Base-by-base conservation (phyloP, 35 echinoderm and acorn worm genomes). In the Hemicentrotus pulcherrimus region DNA sequence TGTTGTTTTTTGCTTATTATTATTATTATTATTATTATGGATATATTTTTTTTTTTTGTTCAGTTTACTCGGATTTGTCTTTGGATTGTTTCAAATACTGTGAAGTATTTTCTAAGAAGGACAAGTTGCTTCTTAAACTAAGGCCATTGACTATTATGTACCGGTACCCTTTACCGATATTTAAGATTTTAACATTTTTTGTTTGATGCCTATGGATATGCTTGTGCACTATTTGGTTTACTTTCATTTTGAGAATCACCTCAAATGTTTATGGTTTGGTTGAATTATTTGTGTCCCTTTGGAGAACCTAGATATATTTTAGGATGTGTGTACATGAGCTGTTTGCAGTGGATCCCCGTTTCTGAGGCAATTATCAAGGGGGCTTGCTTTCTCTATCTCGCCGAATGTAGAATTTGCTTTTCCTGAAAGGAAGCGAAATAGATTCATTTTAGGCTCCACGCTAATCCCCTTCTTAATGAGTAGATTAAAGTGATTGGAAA, bases 391-490 rank as follows among this genome's bases (percentile, higher is more conserved):
- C 65, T n/a, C 65, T 78, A 78, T 78, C 65, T 78, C 65, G 65
- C 65, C 24, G 65, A 78, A 78, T 78, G 65, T 78, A 78, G 65
- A 78, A 78, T 78, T 78, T 78, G 65, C 65, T 78, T 78, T 78
- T 78, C 65, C 65, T 78, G 65, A 22, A 18, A 78, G 65, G 65
- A 78, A 78, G 65, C 65, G 19, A 78, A 78, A 78, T 78, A 28
- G 65, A 78, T 28, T 78, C 65, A 78, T 78, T 78, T 78, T 78
- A 28, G 65, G 65, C 65, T 78, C 65, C 65, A 78, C 65, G 65
- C 65, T 78, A 78, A 78, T 78, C 65, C 65, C 65, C 65, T 4
- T 78, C 65, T 78, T 78, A 78, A 78, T 78, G 65, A 78, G 65
- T 7, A 78, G 65, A 78, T 78, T 78, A 78, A 78, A 78, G 65